Percentiles rank a stretch among this genome's conserved stretches.
phyloP scores from a whole-genome alignment of 2,113 vertebrate genomes.

The Ammodramus savannarum region DNA sequence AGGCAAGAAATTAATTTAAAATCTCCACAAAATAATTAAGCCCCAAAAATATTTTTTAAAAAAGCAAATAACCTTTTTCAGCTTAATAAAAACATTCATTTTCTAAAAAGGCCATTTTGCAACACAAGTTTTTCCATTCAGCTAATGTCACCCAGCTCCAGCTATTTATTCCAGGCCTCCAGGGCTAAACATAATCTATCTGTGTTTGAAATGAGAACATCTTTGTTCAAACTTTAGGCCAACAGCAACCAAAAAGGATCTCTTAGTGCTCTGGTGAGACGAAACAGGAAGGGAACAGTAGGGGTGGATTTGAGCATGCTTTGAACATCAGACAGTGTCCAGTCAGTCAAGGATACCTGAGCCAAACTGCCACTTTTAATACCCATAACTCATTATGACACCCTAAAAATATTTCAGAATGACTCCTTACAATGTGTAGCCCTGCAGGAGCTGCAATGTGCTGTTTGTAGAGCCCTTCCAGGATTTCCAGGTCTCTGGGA shows the following conservation, averaged over 20 bases:
- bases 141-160: neutral
- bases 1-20: neutral
- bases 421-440: accelerated
- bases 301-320: neutral
- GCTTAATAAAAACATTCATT: neutral
- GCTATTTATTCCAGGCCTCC: neutral
- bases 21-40: neutral
- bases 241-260: neutral
- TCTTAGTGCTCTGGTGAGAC: neutral
- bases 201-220: neutral
- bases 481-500: neutral
- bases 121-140: neutral
- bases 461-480: neutral
- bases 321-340: neutral
- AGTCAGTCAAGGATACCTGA: neutral
- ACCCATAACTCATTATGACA: neutral
- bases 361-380: neutral
- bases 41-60: neutral
- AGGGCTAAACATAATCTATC: slow-evolving; percentile 24
- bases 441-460: neutral
- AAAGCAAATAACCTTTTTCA: neutral
- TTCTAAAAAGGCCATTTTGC: neutral
- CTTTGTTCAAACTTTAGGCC: neutral
- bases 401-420: neutral
- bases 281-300: neutral